These are phyloP conservation scores for Pomacea canaliculata DNA, from an alignment of 2,888 invertebrate genomes.

Conservation along the genomic window DNA sequence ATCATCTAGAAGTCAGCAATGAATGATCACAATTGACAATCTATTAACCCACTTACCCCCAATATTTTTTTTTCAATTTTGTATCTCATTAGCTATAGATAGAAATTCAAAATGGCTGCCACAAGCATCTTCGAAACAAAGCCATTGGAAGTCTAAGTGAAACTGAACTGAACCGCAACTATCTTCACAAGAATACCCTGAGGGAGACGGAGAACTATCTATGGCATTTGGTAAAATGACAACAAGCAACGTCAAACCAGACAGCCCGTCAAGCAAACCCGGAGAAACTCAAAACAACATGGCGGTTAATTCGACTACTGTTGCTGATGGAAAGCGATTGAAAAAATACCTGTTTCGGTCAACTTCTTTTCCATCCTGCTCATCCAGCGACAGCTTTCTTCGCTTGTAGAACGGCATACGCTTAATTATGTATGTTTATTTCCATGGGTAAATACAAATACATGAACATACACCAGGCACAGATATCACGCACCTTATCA, in stretches of 20 bases:
- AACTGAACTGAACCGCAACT: neutral
- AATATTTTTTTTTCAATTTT: no score
- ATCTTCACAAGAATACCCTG: no score
- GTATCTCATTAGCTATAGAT: neutral
- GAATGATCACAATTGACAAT: no score
- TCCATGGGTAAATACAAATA: neutral
- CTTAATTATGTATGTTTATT: conserved; percentile 9
- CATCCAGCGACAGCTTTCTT: conserved; percentile 53
- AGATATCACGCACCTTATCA: no score
- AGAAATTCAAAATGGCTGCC: conserved; percentile 49
- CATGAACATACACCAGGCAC: no score
- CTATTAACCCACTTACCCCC: no score
- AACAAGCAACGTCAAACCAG: no score
- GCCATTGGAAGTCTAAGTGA: neutral
- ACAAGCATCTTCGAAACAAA: neutral
- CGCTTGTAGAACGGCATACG: conserved; percentile 57
- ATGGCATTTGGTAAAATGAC: no score
- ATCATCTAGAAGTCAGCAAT: neutral
- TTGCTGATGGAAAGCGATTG: neutral
- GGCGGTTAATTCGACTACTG: conserved; percentile 36
- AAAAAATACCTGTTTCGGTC: conserved; percentile 41
- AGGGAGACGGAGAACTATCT: no score
- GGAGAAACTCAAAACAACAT: conserved; percentile 30
- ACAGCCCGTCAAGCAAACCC: no score
- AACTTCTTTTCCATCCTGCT: conserved; percentile 44